Conservation (phyloP, 2,113 vertebrate species). For the Tragelaphus imberbis region DNA sequence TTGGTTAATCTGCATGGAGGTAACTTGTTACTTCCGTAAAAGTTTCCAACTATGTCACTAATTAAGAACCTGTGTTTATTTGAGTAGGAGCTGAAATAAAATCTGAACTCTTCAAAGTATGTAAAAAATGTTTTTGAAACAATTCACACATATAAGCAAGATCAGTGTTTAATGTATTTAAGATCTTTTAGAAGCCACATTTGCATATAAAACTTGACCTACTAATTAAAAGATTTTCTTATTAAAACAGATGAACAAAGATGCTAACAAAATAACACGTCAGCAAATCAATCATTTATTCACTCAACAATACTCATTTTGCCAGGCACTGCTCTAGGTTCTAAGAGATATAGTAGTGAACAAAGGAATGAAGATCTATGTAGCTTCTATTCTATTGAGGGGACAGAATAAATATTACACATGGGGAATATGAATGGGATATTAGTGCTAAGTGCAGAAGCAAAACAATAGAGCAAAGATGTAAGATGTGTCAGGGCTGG, state of each 20-base stretch:
- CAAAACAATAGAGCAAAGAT: not conserved
- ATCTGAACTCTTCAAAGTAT: not conserved
- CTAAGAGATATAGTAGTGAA: not conserved
- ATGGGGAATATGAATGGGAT: not conserved
- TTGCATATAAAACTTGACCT: not conserved
- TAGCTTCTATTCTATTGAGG: not conserved
- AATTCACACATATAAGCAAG: not conserved
- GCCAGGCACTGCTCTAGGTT: not conserved
- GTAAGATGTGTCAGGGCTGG: not conserved
- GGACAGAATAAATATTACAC: not conserved
- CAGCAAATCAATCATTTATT: not conserved
- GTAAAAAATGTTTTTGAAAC: constrained; percentile 6
- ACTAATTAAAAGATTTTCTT: not conserved
- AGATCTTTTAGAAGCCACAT: not conserved
- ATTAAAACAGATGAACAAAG: constrained; percentile 26
- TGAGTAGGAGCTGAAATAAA: constrained; percentile 1
- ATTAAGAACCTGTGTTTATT: constrained; percentile 25
- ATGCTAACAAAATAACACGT: not conserved
- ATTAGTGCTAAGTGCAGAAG: not conserved
- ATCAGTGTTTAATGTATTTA: not conserved
- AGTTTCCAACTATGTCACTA: not conserved
- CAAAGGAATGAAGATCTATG: not conserved
- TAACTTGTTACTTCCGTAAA: constrained; percentile 35
- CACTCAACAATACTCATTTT: not conserved
- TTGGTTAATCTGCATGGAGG: not conserved